Evolutionary conservation across 2,797 vertebrate species (phyloP).

Genomic region (Sparidentex hasta): DNA sequence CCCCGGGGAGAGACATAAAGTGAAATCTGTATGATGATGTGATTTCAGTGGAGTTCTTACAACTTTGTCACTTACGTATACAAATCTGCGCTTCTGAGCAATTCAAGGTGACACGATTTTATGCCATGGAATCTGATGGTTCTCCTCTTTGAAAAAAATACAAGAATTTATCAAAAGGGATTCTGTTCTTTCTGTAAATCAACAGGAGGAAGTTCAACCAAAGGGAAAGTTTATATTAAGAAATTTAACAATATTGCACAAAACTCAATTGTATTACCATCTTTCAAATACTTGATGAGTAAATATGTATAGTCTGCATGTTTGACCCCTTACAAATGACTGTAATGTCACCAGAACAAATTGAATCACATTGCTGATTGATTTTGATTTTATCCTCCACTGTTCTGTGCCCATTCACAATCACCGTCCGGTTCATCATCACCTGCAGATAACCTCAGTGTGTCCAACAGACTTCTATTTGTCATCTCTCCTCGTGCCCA

Average conservation of each 20-base stretch:
- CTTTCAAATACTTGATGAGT: background rate
- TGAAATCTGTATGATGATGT: background rate
- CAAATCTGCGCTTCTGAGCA: background rate
- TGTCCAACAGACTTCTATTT: constrained; percentile 63
- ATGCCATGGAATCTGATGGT: background rate
- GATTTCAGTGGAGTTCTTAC: constrained; percentile 9
- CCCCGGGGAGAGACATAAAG: constrained; percentile 13
- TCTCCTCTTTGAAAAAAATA: background rate
- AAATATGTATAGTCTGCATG: background rate
- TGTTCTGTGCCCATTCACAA: too few relatives aligned
- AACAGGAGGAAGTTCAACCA: background rate
- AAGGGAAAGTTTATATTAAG: background rate
- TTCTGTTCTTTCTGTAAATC: background rate
- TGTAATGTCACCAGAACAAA: background rate
- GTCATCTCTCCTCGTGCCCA: constrained; percentile 62
- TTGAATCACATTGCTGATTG: background rate
- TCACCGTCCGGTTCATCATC: background rate
- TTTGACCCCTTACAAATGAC: background rate
- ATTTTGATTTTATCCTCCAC: too few relatives aligned
- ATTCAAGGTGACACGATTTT: background rate
- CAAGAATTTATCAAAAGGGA: too few relatives aligned
- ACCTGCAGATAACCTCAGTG: constrained; percentile 1
- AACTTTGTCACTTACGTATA: background rate
- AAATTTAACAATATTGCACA: background rate
- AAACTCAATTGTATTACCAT: background rate